A percentile compares a stretch with the other conserved stretches of the same genome.
phyloP scores from a whole-genome alignment of 1,140 invertebrate species.

The Eufriesea mexicana region DNA sequence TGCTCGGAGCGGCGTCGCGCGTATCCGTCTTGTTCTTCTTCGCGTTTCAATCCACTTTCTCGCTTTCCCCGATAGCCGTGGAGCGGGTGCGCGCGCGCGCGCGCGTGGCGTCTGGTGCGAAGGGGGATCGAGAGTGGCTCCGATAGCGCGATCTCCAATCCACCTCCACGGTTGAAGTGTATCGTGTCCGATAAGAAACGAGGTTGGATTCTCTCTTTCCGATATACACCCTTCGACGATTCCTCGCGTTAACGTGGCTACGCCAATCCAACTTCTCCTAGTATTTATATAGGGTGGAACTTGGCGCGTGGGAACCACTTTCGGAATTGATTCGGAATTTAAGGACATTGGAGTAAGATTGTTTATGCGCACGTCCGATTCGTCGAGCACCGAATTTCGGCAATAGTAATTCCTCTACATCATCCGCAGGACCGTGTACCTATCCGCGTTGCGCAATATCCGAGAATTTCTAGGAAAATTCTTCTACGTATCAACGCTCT shows the following conservation, averaged over 20 bases:
- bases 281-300: background rate
- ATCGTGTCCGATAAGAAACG: conserved; percentile 46
- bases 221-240: conserved; percentile 11
- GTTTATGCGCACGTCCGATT: background rate
- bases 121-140: conserved; percentile 42
- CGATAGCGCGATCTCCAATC: conserved; percentile 39
- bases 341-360: too few species aligned
- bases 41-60: conserved; percentile 49
- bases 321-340: background rate
- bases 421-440: too few species aligned
- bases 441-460: too few species aligned
- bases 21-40: conserved; percentile 46
- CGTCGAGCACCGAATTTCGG: background rate
- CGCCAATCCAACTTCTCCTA: background rate
- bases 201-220: conserved; percentile 1
- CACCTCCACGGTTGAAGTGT: background rate
- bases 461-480: too few species aligned
- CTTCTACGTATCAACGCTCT: too few species aligned
- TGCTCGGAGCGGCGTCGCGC: conserved; percentile 66
- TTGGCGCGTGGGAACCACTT: background rate
- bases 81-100: background rate
- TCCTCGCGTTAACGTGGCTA: conserved; percentile 4
- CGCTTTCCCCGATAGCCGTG: conserved; percentile 24
- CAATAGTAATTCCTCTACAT: background rate
- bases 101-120: background rate